Conservation (phyloP, 2,113 vertebrate species). For the Lagopus leucura region DNA sequence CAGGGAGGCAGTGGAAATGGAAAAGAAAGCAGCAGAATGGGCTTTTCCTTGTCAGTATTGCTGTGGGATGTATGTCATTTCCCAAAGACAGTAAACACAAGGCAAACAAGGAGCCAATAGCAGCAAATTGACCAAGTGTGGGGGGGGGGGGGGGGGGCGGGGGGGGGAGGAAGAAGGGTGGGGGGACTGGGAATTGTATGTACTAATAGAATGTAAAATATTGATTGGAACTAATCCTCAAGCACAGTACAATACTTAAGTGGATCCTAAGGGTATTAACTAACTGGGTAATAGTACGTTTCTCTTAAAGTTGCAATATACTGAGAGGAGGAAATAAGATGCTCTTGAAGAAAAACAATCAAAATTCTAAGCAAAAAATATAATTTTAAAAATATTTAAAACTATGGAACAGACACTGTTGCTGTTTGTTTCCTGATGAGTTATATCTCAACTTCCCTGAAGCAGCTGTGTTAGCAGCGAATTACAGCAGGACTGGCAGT, state of each 20-base stretch:
- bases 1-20: background rate
- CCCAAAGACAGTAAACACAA: background rate
- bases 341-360: rapidly evolving
- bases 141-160: background rate
- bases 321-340: background rate
- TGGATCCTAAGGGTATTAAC: background rate
- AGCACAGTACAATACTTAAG: background rate
- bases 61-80: background rate
- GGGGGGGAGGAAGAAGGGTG: too few relatives aligned
- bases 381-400: background rate
- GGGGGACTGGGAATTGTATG: too few relatives aligned
- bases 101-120: background rate
- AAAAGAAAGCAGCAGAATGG: background rate
- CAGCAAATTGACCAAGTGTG: background rate
- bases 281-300: background rate
- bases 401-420: too few relatives aligned
- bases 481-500: background rate
- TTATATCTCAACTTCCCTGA: background rate
- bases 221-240: background rate
- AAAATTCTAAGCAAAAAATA: background rate
- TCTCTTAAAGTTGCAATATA: background rate
- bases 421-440: background rate
- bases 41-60: background rate
- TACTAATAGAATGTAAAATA: background rate
- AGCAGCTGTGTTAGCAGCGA: background rate